Base-by-base conservation (phyloP, 1,140 invertebrate species). In the Paralvinella palmiformis region DNA sequence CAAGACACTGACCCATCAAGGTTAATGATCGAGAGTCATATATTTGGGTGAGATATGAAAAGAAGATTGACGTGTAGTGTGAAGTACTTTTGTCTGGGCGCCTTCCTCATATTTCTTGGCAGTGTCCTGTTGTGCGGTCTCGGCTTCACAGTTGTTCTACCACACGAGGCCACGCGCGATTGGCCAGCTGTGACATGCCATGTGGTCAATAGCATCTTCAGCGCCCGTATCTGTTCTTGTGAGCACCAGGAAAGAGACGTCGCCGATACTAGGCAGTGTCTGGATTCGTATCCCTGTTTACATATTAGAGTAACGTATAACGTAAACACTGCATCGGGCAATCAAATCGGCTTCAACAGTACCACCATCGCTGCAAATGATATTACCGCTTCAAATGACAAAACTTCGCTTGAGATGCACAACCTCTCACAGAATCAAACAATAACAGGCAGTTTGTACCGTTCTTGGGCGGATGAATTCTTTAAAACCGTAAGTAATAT, bases 11-110 rank as follows among this genome's bases (percentile, higher is more conserved):
- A n/a, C n/a, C n/a, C n/a, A n/a, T n/a, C n/a, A n/a, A n/a, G n/a
- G n/a, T n/a, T n/a, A n/a, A n/a, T n/a, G n/a, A n/a, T n/a, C n/a
- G n/a, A n/a, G n/a, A n/a, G n/a, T n/a, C n/a, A n/a, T n/a, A n/a
- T n/a, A n/a, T n/a, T n/a, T n/a, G n/a, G n/a, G n/a, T n/a, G n/a
- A n/a, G n/a, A n/a, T n/a, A n/a, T n/a, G n/a, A n/a, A n/a, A n/a
- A n/a, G n/a, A n/a, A n/a, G n/a, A n/a, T n/a, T 52, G 22, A 62
- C 22, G 33, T 62, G 60, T 31, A 53, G 10, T 45, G 36, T 50
- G 41, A 24, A 31, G 27, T 62, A 62, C 60, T 52, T 62, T 29
- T 62, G 60, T 45, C 27, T 62, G n/a, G 45, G 60, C 29, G 27
- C 60, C 17, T 27, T 50, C 6, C 60, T 62, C 10, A 37, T 62